A percentile compares a stretch with the other conserved stretches of the same genome.
phyloP scores from a whole-genome alignment of 2,888 invertebrate species.

The Dryomyza anilis region DNA sequence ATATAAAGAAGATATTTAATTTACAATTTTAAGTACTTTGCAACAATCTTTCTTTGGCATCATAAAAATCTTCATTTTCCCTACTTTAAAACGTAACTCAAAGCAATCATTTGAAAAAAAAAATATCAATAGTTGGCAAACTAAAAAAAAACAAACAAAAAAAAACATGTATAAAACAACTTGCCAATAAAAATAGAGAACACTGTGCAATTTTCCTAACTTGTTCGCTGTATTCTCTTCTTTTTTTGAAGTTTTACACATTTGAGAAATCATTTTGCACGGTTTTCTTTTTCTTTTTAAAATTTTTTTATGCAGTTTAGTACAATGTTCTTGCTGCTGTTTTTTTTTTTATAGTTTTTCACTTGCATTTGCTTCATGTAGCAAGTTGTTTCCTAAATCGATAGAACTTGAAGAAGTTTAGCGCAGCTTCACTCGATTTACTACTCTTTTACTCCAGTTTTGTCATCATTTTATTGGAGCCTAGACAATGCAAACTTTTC shows the following conservation, averaged over 20 bases:
- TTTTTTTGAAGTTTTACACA: conserved; percentile 27
- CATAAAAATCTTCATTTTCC: too few species aligned
- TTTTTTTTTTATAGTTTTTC: neutral
- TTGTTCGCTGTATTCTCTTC: conserved; percentile 43
- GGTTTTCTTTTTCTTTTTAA: neutral
- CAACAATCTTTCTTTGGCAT: too few species aligned
- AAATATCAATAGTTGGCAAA: conserved; percentile 24
- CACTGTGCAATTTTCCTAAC: conserved; percentile 37
- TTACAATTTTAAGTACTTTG: too few species aligned
- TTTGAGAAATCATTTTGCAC: conserved; percentile 10
- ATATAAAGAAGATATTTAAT: too few species aligned
- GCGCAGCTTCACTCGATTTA: too few species aligned
- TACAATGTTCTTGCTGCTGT: neutral
- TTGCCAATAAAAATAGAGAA: neutral
- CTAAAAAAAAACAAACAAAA: neutral
- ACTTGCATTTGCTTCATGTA: neutral
- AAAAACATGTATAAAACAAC: neutral
- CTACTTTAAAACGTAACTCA: too few species aligned
- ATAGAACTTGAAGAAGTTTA: conserved; percentile 1
- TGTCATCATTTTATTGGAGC: too few species aligned
- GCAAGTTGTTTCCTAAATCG: too few species aligned
- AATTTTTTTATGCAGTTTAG: neutral
- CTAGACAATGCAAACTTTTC: too few species aligned
- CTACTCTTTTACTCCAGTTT: too few species aligned
- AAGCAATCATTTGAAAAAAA: neutral